These are phyloP conservation scores for Antechinus flavipes DNA, from an alignment of 2,113 vertebrate species.

Conservation along the genomic window DNA sequence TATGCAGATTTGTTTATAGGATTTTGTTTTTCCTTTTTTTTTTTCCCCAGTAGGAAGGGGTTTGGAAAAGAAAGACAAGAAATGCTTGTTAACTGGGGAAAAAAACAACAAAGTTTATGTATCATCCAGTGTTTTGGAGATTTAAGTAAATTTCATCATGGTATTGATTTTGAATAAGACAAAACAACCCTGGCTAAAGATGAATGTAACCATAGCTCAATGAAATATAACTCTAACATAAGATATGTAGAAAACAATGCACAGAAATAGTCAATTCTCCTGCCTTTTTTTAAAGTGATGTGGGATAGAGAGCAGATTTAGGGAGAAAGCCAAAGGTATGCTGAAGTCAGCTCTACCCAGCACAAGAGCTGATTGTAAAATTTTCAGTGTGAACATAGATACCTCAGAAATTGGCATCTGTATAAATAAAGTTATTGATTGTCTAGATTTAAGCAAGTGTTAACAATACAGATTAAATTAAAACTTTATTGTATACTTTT, in stretches of 20 bases:
- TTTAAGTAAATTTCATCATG: constrained; percentile 27
- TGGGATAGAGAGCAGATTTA: background rate
- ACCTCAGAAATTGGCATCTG: background rate
- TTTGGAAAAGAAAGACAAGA: background rate
- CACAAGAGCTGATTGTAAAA: no score
- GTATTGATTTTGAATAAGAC: constrained; percentile 11
- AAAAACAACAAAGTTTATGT: constrained; percentile 29
- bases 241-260: background rate
- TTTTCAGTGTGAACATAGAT: no score
- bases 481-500: background rate
- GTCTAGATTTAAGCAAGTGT: background rate
- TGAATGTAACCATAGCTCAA: background rate
- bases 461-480: background rate
- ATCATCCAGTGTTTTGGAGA: constrained; percentile 41
- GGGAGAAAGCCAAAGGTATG: background rate
- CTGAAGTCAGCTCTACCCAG: background rate
- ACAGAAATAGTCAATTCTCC: background rate
- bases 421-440: background rate
- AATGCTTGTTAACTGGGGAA: background rate
- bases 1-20: background rate
- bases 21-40: background rate
- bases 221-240: background rate
- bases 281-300: background rate
- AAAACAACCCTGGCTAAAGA: constrained; percentile 42
- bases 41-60: background rate